Evolutionary conservation across 2,888 invertebrate genomes (phyloP).

Genomic region (Limenitis camilla): DNA sequence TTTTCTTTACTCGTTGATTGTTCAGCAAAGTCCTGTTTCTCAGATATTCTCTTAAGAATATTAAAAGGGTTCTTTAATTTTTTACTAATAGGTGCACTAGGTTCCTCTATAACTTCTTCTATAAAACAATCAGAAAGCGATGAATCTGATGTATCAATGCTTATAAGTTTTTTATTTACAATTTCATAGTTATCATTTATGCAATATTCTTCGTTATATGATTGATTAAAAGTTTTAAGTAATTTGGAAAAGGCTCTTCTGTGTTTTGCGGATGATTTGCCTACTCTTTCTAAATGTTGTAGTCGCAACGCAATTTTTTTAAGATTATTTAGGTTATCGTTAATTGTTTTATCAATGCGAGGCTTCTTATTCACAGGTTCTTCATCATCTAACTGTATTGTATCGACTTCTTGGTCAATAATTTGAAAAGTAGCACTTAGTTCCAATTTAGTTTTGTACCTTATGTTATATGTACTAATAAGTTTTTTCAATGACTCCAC

Average conservation of each 20-base stretch:
- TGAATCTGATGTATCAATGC: slow-evolving; percentile 46
- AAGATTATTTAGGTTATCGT: slow-evolving; percentile 42
- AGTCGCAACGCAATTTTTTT: slow-evolving; percentile 43
- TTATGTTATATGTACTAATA: slow-evolving; percentile 46
- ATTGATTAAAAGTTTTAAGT: slow-evolving; percentile 54
- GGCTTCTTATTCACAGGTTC: slow-evolving; percentile 39
- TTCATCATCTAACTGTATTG: slow-evolving; percentile 53
- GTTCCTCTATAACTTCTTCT: slow-evolving; percentile 26
- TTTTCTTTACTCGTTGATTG: slow-evolving; percentile 14
- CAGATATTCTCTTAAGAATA: slow-evolving; percentile 45
- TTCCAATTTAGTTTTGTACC: slow-evolving; percentile 40
- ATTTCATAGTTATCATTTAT: slow-evolving; percentile 43
- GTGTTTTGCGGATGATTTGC: slow-evolving; percentile 40
- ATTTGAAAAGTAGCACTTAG: slow-evolving; percentile 41
- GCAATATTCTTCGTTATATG: slow-evolving; percentile 51
- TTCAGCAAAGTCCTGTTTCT: slow-evolving; percentile 27
- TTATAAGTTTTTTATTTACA: slow-evolving; percentile 42
- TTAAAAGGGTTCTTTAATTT: slow-evolving; percentile 58
- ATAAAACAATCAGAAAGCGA: slow-evolving; percentile 47
- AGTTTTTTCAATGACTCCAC: slow-evolving; percentile 38
- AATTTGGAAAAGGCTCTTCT: slow-evolving; percentile 51
- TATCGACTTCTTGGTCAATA: slow-evolving; percentile 45
- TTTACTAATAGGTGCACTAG: slow-evolving; percentile 32
- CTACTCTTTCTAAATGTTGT: slow-evolving; percentile 38
- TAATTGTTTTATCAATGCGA: slow-evolving; percentile 29